These are phyloP conservation scores for Synanthedon formicaeformis DNA, from an alignment of 2,888 invertebrate species.

Conservation along the genomic window DNA sequence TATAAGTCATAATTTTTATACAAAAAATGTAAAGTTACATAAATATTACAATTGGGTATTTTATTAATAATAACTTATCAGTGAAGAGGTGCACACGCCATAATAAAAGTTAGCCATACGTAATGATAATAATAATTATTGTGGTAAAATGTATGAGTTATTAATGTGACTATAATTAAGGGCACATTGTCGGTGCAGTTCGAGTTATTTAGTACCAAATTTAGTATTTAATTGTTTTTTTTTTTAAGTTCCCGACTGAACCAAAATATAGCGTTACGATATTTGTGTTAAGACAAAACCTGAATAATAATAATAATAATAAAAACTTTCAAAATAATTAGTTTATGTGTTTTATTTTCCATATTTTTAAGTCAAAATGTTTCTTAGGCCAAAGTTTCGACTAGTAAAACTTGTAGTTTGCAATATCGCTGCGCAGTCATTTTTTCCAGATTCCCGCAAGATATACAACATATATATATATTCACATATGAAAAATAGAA, in stretches of 20 bases:
- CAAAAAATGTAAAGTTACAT: too few relatives aligned
- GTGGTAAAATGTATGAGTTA: background rate
- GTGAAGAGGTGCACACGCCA: constrained; percentile 42
- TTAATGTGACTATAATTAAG: background rate
- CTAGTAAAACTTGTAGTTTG: too few relatives aligned
- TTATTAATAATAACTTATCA: constrained; percentile 13
- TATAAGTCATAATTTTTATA: too few relatives aligned
- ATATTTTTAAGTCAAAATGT: too few relatives aligned
- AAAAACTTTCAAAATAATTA: constrained; percentile 13
- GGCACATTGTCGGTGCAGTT: constrained; percentile 20
- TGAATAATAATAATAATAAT: constrained; percentile 43
- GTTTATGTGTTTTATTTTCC: too few relatives aligned
- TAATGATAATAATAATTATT: background rate
- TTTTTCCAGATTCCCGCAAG: too few relatives aligned
- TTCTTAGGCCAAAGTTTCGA: too few relatives aligned
- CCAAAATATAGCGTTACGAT: constrained; percentile 61
- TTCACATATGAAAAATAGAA: too few relatives aligned
- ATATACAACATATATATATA: too few relatives aligned
- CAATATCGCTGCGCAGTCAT: too few relatives aligned
- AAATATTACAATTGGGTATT: too few relatives aligned
- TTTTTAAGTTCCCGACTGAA: constrained; percentile 68
- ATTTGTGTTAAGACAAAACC: constrained; percentile 50
- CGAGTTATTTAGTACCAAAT: constrained; percentile 51
- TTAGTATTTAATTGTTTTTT: constrained; percentile 44
- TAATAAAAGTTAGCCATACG: constrained; percentile 41